These are phyloP conservation scores for Drosophila carrolli DNA, from an alignment of 1,140 invertebrate species.

Conservation along the genomic window DNA sequence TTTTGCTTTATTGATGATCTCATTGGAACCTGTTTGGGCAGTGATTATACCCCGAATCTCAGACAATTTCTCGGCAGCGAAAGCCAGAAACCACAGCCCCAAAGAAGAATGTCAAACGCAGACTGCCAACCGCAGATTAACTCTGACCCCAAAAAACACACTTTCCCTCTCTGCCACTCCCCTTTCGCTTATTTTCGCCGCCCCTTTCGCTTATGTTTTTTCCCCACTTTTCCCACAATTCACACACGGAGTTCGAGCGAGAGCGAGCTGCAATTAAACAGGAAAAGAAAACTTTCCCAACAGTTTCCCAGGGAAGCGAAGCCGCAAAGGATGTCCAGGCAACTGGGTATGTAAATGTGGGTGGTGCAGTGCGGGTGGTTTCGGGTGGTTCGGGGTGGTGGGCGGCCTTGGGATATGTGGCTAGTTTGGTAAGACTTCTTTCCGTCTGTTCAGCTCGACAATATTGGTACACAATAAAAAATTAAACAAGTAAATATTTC, in stretches of 20 bases:
- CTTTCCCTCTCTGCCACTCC: constrained; percentile 16
- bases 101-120: constrained; percentile 60
- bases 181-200: constrained; percentile 1
- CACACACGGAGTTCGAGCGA: constrained; percentile 13
- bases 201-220: constrained; percentile 10
- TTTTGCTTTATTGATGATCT: constrained; percentile 22
- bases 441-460: constrained; percentile 7
- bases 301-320: constrained; percentile 56
- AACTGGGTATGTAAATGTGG: constrained; percentile 53
- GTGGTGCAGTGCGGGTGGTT: constrained; percentile 4
- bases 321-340: constrained; percentile 49
- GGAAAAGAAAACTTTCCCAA: constrained; percentile 65
- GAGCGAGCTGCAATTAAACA: constrained; percentile 67
- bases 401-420: constrained; percentile 16
- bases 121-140: constrained; percentile 69
- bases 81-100: constrained; percentile 13
- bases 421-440: constrained; percentile 18
- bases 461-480: constrained; percentile 11
- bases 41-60: constrained; percentile 13
- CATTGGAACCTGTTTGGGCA: constrained; percentile 22
- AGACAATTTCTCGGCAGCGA: constrained; percentile 5
- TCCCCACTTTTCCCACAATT: constrained; percentile 12
- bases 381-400: not conserved
- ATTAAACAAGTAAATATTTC: not conserved
- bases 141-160: constrained; percentile 44